Conservation (phyloP, 1,140 invertebrate genomes). For the Leguminivora glycinivorella region DNA sequence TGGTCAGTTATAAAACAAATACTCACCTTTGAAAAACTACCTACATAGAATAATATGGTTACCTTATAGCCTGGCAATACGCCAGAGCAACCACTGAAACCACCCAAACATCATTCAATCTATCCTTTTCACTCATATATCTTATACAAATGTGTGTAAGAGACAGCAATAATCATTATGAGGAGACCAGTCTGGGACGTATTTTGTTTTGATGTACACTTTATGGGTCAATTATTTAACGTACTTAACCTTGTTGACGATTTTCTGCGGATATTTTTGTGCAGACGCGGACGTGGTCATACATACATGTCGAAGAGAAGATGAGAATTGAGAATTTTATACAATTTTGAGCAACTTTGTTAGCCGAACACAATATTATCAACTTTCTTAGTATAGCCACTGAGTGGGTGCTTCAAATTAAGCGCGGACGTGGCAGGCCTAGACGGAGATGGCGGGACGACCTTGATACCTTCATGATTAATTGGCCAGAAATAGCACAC, state of each 20-base stretch:
- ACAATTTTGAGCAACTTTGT: too few relatives aligned
- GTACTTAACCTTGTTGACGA: constrained; percentile 3
- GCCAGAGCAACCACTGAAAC: neutral
- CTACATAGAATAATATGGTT: neutral
- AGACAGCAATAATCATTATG: neutral
- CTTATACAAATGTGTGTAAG: neutral
- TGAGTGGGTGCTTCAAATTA: too few relatives aligned
- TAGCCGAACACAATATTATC: too few relatives aligned
- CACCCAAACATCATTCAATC: neutral
- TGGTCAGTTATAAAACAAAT: neutral
- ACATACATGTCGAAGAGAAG: neutral
- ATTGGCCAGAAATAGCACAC: too few relatives aligned
- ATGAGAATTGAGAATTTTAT: constrained; percentile 41
- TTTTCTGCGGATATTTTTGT: neutral
- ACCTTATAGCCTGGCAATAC: neutral
- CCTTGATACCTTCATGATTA: too few relatives aligned
- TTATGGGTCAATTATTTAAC: constrained; percentile 7
- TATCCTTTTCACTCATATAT: neutral
- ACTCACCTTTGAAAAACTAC: neutral
- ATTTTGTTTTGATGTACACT: constrained; percentile 37
- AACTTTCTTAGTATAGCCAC: too few relatives aligned
- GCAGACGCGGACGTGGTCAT: neutral
- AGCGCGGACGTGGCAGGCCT: too few relatives aligned
- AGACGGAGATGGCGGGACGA: too few relatives aligned
- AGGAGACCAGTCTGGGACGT: constrained; percentile 44